Evolutionary conservation across 2,888 invertebrate species (phyloP).

Genomic region (Caenorhabditis becei): DNA sequence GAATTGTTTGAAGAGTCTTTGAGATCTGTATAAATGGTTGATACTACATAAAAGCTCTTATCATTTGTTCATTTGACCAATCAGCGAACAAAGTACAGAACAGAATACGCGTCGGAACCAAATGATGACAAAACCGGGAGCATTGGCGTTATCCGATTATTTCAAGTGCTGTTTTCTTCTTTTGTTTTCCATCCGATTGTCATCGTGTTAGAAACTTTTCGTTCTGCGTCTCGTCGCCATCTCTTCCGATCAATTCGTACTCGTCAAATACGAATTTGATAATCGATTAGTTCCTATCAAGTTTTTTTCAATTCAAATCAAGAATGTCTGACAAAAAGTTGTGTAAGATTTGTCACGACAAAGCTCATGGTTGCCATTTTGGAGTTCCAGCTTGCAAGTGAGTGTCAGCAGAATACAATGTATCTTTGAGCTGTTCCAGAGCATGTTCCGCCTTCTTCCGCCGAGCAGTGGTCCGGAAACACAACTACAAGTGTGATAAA

Average conservation of each 20-base stretch:
- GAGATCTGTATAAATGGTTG: background rate
- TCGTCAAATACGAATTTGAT: background rate
- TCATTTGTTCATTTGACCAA: background rate
- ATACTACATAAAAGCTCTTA: background rate
- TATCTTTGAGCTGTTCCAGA: conserved; percentile 18
- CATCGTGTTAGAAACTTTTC: background rate
- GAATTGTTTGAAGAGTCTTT: background rate
- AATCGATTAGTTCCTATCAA: background rate
- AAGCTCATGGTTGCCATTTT: conserved; percentile 32
- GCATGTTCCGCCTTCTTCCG: conserved; percentile 79
- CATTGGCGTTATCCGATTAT: conserved; percentile 9
- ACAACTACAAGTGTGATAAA: conserved; percentile 72
- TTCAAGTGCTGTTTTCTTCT: background rate
- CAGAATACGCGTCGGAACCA: background rate
- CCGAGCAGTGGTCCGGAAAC: conserved; percentile 72
- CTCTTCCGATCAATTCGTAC: background rate
- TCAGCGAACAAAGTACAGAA: background rate
- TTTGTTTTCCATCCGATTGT: background rate
- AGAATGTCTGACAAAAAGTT: background rate
- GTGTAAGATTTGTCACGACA: conserved; percentile 38
- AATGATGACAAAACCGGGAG: background rate
- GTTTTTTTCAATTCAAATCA: background rate
- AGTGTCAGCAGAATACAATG: background rate
- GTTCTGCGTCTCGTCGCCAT: background rate
- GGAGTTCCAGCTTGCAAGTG: conserved; percentile 46